Base-by-base conservation (phyloP, 2,797 vertebrate species). In the Rhynchonycteris naso region DNA sequence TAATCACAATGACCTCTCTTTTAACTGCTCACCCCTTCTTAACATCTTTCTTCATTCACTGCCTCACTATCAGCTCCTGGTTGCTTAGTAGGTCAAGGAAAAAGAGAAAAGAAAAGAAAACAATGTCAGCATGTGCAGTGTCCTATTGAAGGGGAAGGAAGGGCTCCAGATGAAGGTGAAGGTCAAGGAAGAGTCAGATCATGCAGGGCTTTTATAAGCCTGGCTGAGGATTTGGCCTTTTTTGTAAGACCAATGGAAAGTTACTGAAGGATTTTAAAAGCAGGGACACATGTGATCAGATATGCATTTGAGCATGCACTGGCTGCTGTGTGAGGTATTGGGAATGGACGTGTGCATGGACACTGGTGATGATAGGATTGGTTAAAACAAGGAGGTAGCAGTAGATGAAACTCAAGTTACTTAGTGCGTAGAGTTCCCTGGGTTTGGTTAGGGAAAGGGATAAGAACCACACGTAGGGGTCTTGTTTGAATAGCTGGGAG, bases 221-320 rank as follows among this genome's bases (percentile, higher is more conserved):
- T 61, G 47, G 52, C 11, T 80, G 19, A 71, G 22, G 16, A 68
- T n/a, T 71, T 76, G 43, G 50, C 33, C n/a, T 56, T 91, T 92
- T 83, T 79, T 38, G 86, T 71, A 88, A 76, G 24, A 85, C 15
- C 35, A 16, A 1, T 82, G 65, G 58, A 75, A 82, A 80, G 10
- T 68, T 63, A 71, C 56, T 43, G 56, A 54, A 65, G 30, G 22
- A 66, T 78, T 68, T 95, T 89, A 56, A 56, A 93, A 91, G 61
- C 28, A 61, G 19, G 24, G 18, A 1, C 22, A 30, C 28, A 18
- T 22, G 5, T 74, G 30, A 52, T 72, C 21, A 43, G 35, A 65
- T 72, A 65, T 79, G 19, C 47, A 24, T 54, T 87, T 87, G 89
- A 28, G 43, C 68, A 24, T 75, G 15, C 12, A 59, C 54, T 61